These are phyloP conservation scores for Auanema sp. DNA, from an alignment of 2,888 invertebrate genomes.

Conservation along the genomic window DNA sequence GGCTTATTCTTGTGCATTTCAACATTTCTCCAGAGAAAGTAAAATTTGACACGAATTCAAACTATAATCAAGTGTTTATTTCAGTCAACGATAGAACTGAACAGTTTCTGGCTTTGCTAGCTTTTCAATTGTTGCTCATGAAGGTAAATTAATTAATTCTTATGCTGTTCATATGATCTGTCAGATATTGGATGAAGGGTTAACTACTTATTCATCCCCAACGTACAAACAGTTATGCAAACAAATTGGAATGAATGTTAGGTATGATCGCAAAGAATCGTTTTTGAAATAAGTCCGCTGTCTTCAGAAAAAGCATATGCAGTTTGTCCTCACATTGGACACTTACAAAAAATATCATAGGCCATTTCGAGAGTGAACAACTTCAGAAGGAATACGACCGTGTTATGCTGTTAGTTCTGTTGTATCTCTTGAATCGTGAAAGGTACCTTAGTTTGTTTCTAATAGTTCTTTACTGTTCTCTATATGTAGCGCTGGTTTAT, in stretches of 20 bases:
- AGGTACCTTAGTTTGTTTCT: slow-evolving; percentile 20
- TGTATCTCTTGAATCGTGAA: slow-evolving; percentile 49
- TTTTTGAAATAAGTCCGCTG: neutral
- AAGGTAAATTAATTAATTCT: slow-evolving; percentile 24
- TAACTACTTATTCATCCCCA: slow-evolving; percentile 48
- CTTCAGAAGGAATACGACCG: slow-evolving; percentile 60
- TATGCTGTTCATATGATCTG: slow-evolving; percentile 11
- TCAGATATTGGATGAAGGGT: slow-evolving; percentile 54
- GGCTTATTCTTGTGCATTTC: slow-evolving; percentile 48
- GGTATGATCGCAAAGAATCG: slow-evolving; percentile 31
- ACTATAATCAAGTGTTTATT: too few relatives aligned
- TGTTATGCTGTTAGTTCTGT: slow-evolving; percentile 50
- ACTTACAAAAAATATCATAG: slow-evolving; percentile 28
- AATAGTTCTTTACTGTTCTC: neutral
- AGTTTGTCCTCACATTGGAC: slow-evolving; percentile 54
- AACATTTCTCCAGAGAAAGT: slow-evolving; percentile 36
- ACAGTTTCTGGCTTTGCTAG: slow-evolving; percentile 54
- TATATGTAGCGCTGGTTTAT: slow-evolving; percentile 50
- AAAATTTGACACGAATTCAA: too few relatives aligned
- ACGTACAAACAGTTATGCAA: slow-evolving; percentile 55
- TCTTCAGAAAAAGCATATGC: slow-evolving; percentile 48
- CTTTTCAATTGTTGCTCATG: slow-evolving; percentile 51
- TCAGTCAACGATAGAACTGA: slow-evolving; percentile 45
- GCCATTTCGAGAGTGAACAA: slow-evolving; percentile 23
- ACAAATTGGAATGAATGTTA: slow-evolving; percentile 53